Conservation (phyloP, 2,797 vertebrate species). For the Manis crassicaudata region DNA sequence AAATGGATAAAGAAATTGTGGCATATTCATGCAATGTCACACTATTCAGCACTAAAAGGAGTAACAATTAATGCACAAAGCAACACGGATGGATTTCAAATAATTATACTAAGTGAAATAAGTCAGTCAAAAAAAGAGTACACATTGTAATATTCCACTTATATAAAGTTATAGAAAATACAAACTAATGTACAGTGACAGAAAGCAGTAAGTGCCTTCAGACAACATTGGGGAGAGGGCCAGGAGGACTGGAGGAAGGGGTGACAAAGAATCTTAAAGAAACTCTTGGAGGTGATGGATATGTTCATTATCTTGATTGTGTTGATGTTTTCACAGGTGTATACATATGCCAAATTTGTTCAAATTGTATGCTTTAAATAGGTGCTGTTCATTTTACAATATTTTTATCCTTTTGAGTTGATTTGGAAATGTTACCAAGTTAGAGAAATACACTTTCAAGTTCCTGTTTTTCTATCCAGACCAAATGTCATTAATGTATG, state of each 20-base stretch:
- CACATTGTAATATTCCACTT: neutral
- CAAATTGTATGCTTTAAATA: neutral
- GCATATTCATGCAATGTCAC: neutral
- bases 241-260: neutral
- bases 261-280: neutral
- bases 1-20: neutral
- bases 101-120: neutral
- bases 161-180: neutral
- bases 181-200: neutral
- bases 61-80: neutral
- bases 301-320: neutral
- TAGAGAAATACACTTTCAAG: conserved; percentile 12
- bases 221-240: neutral
- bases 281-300: neutral
- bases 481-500: neutral
- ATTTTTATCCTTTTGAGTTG: neutral
- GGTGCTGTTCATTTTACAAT: neutral
- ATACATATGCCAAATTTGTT: neutral
- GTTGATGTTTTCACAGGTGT: neutral
- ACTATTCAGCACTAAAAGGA: neutral
- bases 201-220: neutral
- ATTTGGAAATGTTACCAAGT: conserved; percentile 35
- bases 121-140: neutral
- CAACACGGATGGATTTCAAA: neutral
- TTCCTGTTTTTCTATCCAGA: conserved; percentile 17